phyloP scores from a whole-genome alignment of 2,888 invertebrate species.

The Formica aserva region DNA sequence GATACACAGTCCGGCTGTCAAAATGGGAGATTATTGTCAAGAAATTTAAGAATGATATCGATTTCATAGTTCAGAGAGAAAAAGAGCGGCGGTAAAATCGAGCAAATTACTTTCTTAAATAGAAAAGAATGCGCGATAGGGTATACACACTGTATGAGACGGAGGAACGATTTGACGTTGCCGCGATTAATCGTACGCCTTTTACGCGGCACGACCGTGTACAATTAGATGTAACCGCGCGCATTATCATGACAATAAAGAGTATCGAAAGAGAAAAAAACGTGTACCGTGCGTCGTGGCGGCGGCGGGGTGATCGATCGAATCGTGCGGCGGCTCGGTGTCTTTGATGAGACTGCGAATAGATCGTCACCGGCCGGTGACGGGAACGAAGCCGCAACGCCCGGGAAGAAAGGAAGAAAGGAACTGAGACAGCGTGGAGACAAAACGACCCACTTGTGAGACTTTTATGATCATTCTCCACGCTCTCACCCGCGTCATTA shows the following conservation, averaged over 20 bases:
- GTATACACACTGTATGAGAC: neutral
- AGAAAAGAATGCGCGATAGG: constrained; percentile 8
- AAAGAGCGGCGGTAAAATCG: constrained; percentile 5
- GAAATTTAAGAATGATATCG: neutral
- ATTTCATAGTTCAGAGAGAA: neutral
- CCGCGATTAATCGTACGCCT: constrained; percentile 43
- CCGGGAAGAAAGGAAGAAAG: constrained; percentile 50
- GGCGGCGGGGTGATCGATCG: constrained; percentile 61
- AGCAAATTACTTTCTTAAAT: constrained; percentile 13
- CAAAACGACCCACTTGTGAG: constrained; percentile 81
- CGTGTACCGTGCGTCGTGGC: constrained; percentile 42
- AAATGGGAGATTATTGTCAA: neutral
- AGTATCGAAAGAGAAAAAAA: constrained; percentile 38
- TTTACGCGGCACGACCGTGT: constrained; percentile 22
- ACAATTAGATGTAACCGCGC: constrained; percentile 66
- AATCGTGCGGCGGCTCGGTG: constrained; percentile 53
- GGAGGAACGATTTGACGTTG: constrained; percentile 26
- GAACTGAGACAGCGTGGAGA: constrained; percentile 79
- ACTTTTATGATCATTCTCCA: constrained; percentile 82
- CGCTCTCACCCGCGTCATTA: constrained; percentile 80
- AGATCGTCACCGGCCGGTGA: constrained; percentile 61
- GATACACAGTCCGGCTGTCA: neutral
- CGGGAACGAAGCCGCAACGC: constrained; percentile 32
- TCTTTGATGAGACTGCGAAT: constrained; percentile 70
- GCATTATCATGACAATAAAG: constrained; percentile 70